phyloP scores from a whole-genome alignment of 2,888 invertebrate genomes.

The Harpagoxenus sublaevis region DNA sequence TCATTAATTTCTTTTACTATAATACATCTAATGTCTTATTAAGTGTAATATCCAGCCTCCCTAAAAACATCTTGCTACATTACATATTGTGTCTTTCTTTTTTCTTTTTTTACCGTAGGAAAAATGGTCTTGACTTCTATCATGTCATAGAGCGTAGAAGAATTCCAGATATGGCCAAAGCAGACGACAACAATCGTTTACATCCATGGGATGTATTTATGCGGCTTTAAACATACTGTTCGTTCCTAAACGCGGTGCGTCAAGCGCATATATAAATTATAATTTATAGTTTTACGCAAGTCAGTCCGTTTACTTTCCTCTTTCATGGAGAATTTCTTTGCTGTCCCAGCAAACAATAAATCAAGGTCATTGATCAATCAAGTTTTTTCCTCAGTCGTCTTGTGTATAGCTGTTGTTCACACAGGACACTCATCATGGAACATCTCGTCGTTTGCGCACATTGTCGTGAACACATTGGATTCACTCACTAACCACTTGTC shows the following conservation, averaged over 20 bases:
- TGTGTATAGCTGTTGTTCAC: slow-evolving; percentile 72
- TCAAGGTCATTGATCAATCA: slow-evolving; percentile 73
- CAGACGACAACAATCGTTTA: slow-evolving; percentile 78
- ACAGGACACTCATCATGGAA: slow-evolving; percentile 74
- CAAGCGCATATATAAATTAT: slow-evolving; percentile 78
- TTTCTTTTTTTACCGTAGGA: slow-evolving; percentile 76
- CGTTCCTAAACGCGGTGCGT: slow-evolving; percentile 78
- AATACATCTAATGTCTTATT: slow-evolving; percentile 84
- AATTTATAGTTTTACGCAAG: slow-evolving; percentile 76
- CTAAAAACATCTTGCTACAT: slow-evolving; percentile 79
- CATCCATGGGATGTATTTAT: slow-evolving; percentile 84
- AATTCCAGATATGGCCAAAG: slow-evolving; percentile 81
- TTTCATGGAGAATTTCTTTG: slow-evolving; percentile 71
- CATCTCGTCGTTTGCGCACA: slow-evolving; percentile 75
- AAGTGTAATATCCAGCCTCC: slow-evolving; percentile 81
- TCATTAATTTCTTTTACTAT: slow-evolving; percentile 83
- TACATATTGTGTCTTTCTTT: slow-evolving; percentile 79
- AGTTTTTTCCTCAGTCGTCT: slow-evolving; percentile 56
- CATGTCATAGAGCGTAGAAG: slow-evolving; percentile 82
- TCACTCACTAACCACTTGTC: slow-evolving; percentile 84
- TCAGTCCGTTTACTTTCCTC: slow-evolving; percentile 68
- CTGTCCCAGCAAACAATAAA: slow-evolving; percentile 77
- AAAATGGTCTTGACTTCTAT: slow-evolving; percentile 84
- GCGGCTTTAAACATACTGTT: slow-evolving; percentile 78
- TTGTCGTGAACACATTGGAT: slow-evolving; percentile 82